Evolutionary conservation across 2,797 vertebrate species (phyloP), one percentile per base, ranked within the genome.

Genomic region (Benthosema pterotum): DNA sequence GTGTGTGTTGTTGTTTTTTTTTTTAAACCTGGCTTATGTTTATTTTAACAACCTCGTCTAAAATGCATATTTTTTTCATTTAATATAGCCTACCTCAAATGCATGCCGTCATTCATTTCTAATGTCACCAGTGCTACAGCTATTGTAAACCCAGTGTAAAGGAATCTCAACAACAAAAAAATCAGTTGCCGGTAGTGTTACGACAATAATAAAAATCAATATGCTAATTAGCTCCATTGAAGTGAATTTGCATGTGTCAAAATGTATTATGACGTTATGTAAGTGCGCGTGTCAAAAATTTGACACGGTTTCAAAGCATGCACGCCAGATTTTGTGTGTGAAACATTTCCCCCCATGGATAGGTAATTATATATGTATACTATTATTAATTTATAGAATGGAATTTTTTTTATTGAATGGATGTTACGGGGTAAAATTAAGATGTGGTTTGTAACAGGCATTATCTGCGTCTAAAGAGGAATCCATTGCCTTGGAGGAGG

Each of bases 221-320:
- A 86, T 85, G 84, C 81, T 81, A 82, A 91, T 82, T 56, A 80
- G 71, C 49, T 60, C 18, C 18, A 64, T 63, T 61, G n/a, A 42
- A 59, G 69, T 79, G n/a, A 70, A 85, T 89, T 86, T 87, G 83
- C 89, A 90, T 85, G 79, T 88, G 85, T 83, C 82, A 84, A 77
- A 85, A 70, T 32, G 22, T 70, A 65, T 70, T 48, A 71, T 73
- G 55, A 51, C 60, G 63, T 71, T 52, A 56, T 42, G 45, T 55
- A 19, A 50, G 52, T 74, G 66, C 68, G 69, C 61, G 66, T 25
- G 13, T 78, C 48, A 4, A 57, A n/a, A 57, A 74, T 58, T n/a
- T 60, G 51, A 22, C 60, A 32, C 54, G 63, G 3, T 28, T 11
- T 28, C 13, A 1, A 6, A 3, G 1, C 13, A 38, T 5, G 9